Evolutionary conservation across 2,888 invertebrate genomes (phyloP), one percentile per base, ranked within the genome.

Genomic region (Scaptomyza reducta): DNA sequence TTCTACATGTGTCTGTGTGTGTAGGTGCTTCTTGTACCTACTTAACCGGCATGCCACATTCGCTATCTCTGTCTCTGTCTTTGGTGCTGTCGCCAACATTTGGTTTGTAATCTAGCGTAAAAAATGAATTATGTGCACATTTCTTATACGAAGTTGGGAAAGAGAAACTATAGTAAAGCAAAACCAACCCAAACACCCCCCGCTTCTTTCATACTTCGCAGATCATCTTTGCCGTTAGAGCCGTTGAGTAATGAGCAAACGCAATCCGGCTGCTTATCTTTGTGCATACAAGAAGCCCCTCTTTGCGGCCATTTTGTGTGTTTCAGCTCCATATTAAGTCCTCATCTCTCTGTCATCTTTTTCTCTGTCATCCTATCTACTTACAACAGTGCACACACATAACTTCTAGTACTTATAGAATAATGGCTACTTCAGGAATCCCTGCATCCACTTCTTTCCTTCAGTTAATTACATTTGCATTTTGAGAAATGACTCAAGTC

Each of bases 101-200:
- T 85, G 77, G 67, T 75, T 75, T 87, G 87, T 82, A 84, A 84
- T 84, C 85, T 84, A 70, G 82, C 76, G 79, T 82, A 82, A 82
- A 82, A 87, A 82, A 87, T 82, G 82, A 82, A 82, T 82, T 87
- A 82, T 82, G 82, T 87, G 81, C 76, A 71, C 81, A 82, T 87
- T 81, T 87, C 82, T 87, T 82, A 70, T 82, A 77, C 63, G 67
- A 64, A 31, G 40, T 45, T 46, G 49, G 35, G 49, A 47, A 49
- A 50, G 50, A 54, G 49, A 56, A 47, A 56, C 62, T 47, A 51
- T 55, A 53, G 22, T 35, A 35, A 16, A 10, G 14, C 50, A n/a
- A n/a, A n/a, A 14, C 13, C 38, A 50, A 29, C 16, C 31, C 35
- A 22, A 22, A 22, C 31, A 6, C 22, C 7, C 47, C 9, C 6